Percentiles rank a stretch among this genome's conserved stretches.
Evolutionary conservation across 1,140 invertebrate genomes (phyloP).

Genomic region (Drosophila equinoxialis): DNA sequence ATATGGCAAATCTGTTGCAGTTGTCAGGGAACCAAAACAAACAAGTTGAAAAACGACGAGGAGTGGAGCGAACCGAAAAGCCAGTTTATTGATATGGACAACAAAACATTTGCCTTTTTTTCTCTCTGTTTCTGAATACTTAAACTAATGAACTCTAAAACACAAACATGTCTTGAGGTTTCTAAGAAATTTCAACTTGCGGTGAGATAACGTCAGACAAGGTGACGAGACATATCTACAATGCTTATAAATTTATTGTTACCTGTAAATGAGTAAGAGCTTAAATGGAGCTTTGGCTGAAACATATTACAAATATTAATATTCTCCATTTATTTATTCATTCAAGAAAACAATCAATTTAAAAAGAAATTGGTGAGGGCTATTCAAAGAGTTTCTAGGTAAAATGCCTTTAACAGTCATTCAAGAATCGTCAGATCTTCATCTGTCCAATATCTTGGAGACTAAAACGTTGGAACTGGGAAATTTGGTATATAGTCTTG

Average conservation of each 20-base stretch:
- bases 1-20: conserved; percentile 30
- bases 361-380: not conserved
- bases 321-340: too few relatives aligned
- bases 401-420: not conserved
- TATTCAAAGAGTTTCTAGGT: not conserved
- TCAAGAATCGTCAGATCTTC: too few relatives aligned
- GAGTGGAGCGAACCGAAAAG: conserved; percentile 9
- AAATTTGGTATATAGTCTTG: too few relatives aligned
- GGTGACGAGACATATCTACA: not conserved
- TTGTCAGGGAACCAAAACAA: conserved; percentile 18
- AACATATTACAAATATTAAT: too few relatives aligned
- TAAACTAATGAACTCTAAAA: conserved; percentile 58
- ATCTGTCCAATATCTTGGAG: too few relatives aligned
- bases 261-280: not conserved
- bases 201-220: not conserved
- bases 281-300: too few relatives aligned
- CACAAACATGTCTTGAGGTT: conserved; percentile 40
- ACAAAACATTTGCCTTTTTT: conserved; percentile 22
- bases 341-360: not conserved
- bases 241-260: not conserved
- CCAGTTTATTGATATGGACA: conserved; percentile 62
- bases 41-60: conserved; percentile 7
- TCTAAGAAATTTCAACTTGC: conserved; percentile 55
- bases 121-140: conserved; percentile 18
- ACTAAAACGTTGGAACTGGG: too few relatives aligned